These are phyloP conservation scores for Trachops cirrhosus DNA, from an alignment of 2,797 vertebrate genomes.

Conservation along the genomic window DNA sequence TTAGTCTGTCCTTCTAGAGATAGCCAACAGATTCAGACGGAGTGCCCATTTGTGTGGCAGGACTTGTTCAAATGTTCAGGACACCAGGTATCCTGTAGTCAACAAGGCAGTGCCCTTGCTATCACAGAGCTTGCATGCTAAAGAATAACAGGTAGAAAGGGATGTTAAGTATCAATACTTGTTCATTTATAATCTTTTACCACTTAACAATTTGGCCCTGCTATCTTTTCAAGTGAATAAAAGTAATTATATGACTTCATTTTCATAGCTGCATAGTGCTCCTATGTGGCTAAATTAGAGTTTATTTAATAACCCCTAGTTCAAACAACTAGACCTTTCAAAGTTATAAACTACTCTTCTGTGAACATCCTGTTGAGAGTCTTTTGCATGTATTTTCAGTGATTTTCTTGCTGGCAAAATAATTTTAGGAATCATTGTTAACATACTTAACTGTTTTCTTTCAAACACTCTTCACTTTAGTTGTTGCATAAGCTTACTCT, in stretches of 20 bases:
- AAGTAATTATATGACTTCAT: background rate
- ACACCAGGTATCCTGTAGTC: background rate
- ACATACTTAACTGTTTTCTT: background rate
- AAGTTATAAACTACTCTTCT: background rate
- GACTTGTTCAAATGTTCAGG: background rate
- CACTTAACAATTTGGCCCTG: background rate
- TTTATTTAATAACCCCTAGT: background rate
- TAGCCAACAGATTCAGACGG: background rate
- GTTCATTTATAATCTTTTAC: background rate
- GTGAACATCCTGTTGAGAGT: background rate
- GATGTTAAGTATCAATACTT: background rate
- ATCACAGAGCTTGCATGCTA: background rate
- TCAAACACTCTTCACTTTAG: background rate
- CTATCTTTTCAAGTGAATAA: background rate
- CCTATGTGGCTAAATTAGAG: background rate
- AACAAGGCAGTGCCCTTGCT: background rate
- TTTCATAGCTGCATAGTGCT: background rate
- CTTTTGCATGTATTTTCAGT: background rate
- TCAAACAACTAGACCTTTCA: background rate
- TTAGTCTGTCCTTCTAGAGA: background rate
- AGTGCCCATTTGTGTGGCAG: background rate
- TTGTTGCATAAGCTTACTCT: background rate
- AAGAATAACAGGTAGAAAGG: background rate
- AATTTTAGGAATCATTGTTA: background rate
- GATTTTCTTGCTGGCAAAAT: background rate